Conservation (phyloP, 2,888 invertebrate genomes). For the Oscheius sp. region DNA sequence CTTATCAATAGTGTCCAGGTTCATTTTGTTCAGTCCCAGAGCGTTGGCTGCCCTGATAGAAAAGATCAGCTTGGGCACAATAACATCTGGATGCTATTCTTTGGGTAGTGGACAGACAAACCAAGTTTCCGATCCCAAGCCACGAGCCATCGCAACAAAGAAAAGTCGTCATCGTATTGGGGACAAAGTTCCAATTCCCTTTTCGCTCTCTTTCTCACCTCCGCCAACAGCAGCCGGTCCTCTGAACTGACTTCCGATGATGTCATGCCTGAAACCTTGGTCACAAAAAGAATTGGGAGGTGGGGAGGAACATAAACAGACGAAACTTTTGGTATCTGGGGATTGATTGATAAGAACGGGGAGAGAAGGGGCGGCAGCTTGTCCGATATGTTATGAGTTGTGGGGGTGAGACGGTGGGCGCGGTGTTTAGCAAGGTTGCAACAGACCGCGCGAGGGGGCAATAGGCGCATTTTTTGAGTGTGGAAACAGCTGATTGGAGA, state of each 20-base stretch:
- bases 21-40: slow-evolving; percentile 57
- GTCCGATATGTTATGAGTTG: no score
- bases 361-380: no score
- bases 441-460: no score
- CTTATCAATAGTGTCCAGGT: slow-evolving; percentile 59
- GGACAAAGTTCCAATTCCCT: slow-evolving; percentile 60
- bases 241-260: slow-evolving; percentile 41
- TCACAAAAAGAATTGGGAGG: no score
- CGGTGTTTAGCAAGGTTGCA: no score
- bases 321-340: no score
- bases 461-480: no score
- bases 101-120: slow-evolving; percentile 28
- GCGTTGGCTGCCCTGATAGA: slow-evolving; percentile 63
- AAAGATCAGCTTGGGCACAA: slow-evolving; percentile 62
- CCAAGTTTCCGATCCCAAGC: slow-evolving; percentile 69
- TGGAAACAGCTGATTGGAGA: no score
- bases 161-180: slow-evolving; percentile 59
- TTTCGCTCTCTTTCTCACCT: slow-evolving; percentile 39
- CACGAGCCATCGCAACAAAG: slow-evolving; percentile 66
- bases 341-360: no score
- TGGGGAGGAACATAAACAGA: no score
- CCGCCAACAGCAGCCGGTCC: slow-evolving; percentile 43
- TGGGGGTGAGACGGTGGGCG: no score
- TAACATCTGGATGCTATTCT: slow-evolving; percentile 51
- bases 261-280: no score